Conservation (phyloP, 2,888 invertebrate genomes). For the Polyommatus iphigenia region DNA sequence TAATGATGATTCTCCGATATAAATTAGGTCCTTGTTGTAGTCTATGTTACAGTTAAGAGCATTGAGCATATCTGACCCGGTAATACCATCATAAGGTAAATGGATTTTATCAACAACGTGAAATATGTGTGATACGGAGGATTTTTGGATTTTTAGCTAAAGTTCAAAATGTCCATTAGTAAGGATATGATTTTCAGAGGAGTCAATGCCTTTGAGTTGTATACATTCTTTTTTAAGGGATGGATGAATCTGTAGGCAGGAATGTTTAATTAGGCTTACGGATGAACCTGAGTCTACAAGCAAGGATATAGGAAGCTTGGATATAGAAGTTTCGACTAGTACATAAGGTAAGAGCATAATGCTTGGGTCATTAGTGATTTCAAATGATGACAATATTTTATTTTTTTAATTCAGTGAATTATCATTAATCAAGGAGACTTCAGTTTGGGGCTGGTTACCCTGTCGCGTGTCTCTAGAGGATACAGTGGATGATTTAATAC, state of each 20-base stretch:
- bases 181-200: no score
- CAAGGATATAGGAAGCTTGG: constrained; percentile 28
- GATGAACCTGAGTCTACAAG: constrained; percentile 36
- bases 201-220: not conserved
- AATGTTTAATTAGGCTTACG: constrained; percentile 32
- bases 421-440: no score
- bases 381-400: not conserved
- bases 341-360: not conserved
- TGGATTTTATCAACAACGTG: no score
- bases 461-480: no score
- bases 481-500: no score
- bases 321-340: constrained; percentile 6
- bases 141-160: not conserved
- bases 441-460: no score
- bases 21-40: no score
- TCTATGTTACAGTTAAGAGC: no score
- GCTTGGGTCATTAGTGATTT: not conserved
- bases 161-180: constrained; percentile 25
- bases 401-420: not conserved
- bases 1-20: no score
- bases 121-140: no score
- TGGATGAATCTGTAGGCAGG: not conserved
- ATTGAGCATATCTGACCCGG: no score
- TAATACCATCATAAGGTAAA: no score
- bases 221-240: not conserved